These are phyloP conservation scores for Eristalis pertinax DNA, from an alignment of 2,888 invertebrate genomes.

Conservation along the genomic window DNA sequence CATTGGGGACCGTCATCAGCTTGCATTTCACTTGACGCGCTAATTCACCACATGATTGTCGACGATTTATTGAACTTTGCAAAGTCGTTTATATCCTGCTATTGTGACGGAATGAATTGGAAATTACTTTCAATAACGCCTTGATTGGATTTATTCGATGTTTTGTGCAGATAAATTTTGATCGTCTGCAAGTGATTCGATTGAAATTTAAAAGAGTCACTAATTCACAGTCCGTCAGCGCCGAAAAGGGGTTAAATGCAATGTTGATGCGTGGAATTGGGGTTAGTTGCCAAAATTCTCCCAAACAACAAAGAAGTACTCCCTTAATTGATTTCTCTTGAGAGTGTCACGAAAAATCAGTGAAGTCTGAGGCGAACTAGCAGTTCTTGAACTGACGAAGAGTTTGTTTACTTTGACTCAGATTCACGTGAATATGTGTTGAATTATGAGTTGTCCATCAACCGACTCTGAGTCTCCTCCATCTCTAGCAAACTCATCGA, in stretches of 20 bases:
- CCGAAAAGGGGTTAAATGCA: neutral
- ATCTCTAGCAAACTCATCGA: too few relatives aligned
- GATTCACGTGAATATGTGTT: too few relatives aligned
- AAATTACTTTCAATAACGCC: constrained; percentile 8
- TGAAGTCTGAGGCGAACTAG: too few relatives aligned
- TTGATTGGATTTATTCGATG: constrained; percentile 7
- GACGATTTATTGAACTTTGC: constrained; percentile 5
- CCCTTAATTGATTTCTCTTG: too few relatives aligned
- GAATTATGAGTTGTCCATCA: too few relatives aligned
- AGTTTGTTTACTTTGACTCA: too few relatives aligned
- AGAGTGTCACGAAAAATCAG: too few relatives aligned
- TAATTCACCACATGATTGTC: constrained; percentile 1
- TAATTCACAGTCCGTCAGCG: neutral
- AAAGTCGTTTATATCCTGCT: neutral
- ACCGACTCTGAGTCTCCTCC: too few relatives aligned
- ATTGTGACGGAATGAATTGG: neutral
- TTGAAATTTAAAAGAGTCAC: neutral
- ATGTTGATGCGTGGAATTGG: neutral
- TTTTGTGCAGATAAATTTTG: neutral
- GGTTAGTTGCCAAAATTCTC: neutral
- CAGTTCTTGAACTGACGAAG: too few relatives aligned
- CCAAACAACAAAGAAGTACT: too few relatives aligned
- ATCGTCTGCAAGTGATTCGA: neutral
- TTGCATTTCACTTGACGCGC: neutral
- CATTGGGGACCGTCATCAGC: neutral